These are phyloP conservation scores for Andricus quercusramuli DNA, from an alignment of 2,888 invertebrate genomes.

Conservation along the genomic window DNA sequence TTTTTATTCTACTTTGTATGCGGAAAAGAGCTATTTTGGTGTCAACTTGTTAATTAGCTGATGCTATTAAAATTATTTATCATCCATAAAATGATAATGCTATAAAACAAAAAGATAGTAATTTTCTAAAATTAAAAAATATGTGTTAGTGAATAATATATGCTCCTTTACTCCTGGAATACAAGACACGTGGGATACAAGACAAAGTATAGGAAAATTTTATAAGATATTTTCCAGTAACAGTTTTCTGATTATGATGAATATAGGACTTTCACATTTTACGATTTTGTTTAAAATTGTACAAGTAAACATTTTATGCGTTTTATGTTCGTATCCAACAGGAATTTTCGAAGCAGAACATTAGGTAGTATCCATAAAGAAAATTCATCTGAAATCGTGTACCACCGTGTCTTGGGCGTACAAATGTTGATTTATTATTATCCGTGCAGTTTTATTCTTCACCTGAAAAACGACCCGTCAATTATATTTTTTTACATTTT, in stretches of 20 bases:
- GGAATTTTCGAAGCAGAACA: not conserved
- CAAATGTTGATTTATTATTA: too few relatives aligned
- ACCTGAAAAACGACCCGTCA: too few relatives aligned
- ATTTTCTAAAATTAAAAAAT: too few relatives aligned
- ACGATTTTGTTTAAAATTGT: not conserved
- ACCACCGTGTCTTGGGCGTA: too few relatives aligned
- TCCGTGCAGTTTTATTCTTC: too few relatives aligned
- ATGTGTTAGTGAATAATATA: too few relatives aligned
- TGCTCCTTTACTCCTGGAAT: too few relatives aligned
- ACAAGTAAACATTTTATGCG: not conserved
- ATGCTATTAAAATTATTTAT: not conserved
- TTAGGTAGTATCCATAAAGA: not conserved
- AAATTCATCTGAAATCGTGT: not conserved
- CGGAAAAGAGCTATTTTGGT: not conserved
- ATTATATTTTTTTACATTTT: too few relatives aligned
- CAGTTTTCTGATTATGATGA: too few relatives aligned
- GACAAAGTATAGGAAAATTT: too few relatives aligned
- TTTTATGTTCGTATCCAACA: not conserved
- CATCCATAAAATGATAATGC: not conserved
- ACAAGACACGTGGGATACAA: too few relatives aligned
- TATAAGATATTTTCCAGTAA: too few relatives aligned
- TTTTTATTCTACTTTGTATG: not conserved
- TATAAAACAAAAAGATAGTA: not conserved
- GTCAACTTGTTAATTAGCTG: not conserved
- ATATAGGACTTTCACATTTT: not conserved